Base-by-base conservation (phyloP, 2,113 vertebrate species). In the Dicentrarchus labrax region DNA sequence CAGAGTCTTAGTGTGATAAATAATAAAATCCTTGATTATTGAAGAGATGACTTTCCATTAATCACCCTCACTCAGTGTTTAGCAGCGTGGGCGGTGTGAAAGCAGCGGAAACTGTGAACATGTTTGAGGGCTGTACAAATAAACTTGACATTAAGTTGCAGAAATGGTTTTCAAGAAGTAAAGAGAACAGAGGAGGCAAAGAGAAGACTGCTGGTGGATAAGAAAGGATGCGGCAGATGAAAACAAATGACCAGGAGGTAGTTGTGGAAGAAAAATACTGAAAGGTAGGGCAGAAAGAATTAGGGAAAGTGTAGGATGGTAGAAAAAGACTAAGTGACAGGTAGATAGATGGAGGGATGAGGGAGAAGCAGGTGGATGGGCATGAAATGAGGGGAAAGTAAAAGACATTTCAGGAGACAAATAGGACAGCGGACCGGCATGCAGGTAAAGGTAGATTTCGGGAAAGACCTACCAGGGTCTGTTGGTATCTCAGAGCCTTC, bases 401-500 rank as follows among this genome's bases (percentile, higher is more conserved):
- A 43, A 45, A 68, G n/a, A 80, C 43, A 67, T 59, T 60, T 61
- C 1, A 38, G 73, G n/a, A 78, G 36, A 61, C n/a, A 57, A 69
- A 68, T 0, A 39, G 39, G 50, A 88, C 51, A 65, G 17, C 67
- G 79, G 13, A 12, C 13, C 78, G 57, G 79, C 22, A 53, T 30
- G 68, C 81, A 93, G 82, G 80, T 62, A 62, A 69, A 85, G 75
- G 83, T 45, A 85, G 78, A 59, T 53, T 65, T 21, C 2, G 45
- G 69, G 45, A 84, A 86, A 91, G 84, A 91, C 94, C 91, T 94
- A 98, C 97, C 97, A 97, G 94, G 85, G 97, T 97, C 88, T 96
- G 95, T 65, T 97, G 97, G 94, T 97, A 97, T 77, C 89, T 95
- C 83, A 97, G 95, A 3, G 96, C 93, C 93, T 95, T 97, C 73